Conservation (phyloP, 2,113 vertebrate species). For the Rynchops niger region DNA sequence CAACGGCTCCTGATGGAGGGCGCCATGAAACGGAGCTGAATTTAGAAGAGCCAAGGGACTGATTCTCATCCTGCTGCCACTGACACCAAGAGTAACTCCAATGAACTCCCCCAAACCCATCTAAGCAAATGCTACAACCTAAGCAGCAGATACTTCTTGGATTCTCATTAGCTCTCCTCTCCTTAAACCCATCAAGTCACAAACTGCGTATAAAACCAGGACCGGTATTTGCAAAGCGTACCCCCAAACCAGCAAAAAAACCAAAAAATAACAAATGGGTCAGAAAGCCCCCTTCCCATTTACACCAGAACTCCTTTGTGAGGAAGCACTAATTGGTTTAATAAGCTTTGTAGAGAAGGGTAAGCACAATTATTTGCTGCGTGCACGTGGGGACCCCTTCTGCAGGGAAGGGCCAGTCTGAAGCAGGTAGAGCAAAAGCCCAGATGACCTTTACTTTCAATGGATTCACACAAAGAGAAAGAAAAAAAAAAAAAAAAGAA, state of each 20-base stretch:
- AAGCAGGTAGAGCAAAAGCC: neutral
- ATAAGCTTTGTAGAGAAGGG: neutral
- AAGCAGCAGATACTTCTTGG: neutral
- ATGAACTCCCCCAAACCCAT: neutral
- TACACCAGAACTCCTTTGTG: neutral
- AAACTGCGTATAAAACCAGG: neutral
- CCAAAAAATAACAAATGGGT: accelerated
- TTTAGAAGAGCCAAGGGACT: neutral
- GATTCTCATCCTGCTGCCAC: neutral
- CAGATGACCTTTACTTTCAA: neutral
- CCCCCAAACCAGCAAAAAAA: neutral
- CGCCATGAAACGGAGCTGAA: neutral
- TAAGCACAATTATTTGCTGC: neutral
- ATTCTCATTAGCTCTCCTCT: neutral
- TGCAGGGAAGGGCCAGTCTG: neutral
- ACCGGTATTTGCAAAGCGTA: neutral
- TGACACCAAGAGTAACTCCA: neutral
- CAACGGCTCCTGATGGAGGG: neutral
- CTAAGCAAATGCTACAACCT: neutral
- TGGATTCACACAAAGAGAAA: neutral
- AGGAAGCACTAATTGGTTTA: neutral
- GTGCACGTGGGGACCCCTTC: neutral
- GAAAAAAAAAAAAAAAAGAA: neutral
- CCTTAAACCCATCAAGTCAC: neutral
- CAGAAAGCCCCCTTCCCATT: neutral